A percentile compares a stretch with the other conserved stretches of the same genome.
These are phyloP conservation scores for Sepioteuthis lessoniana DNA, from an alignment of 2,888 invertebrate genomes.

Conservation along the genomic window DNA sequence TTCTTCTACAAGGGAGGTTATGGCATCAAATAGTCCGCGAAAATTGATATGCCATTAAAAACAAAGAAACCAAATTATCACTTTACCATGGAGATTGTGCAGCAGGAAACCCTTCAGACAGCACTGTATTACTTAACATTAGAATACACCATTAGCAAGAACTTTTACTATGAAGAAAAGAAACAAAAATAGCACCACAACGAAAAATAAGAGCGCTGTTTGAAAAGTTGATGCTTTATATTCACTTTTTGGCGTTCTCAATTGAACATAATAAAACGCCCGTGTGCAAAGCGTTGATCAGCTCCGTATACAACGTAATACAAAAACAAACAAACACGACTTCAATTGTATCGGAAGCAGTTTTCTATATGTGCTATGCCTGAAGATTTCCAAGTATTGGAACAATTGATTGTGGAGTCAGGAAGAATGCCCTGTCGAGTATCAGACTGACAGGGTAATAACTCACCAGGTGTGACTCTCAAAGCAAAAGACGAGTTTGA, in stretches of 20 bases:
- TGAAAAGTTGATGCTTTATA: not conserved
- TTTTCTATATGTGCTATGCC: not conserved
- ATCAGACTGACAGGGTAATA: not conserved
- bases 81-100: not conserved
- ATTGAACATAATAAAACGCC: not conserved
- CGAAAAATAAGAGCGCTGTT: not conserved
- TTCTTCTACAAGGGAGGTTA: no score
- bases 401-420: conserved; percentile 7
- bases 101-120: not conserved
- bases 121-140: not conserved
- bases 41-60: no score
- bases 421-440: not conserved
- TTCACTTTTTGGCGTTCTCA: not conserved
- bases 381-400: not conserved
- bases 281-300: not conserved
- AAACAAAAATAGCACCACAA: not conserved
- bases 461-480: not conserved
- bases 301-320: not conserved
- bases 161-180: not conserved
- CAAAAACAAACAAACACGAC: not conserved
- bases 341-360: not conserved
- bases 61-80: no score
- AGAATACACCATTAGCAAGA: not conserved
- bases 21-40: no score
- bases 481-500: not conserved